A percentile compares a stretch with the other conserved stretches of the same genome.
phyloP scores from a whole-genome alignment of 1,140 invertebrate genomes.

The Bicyclus anynana region DNA sequence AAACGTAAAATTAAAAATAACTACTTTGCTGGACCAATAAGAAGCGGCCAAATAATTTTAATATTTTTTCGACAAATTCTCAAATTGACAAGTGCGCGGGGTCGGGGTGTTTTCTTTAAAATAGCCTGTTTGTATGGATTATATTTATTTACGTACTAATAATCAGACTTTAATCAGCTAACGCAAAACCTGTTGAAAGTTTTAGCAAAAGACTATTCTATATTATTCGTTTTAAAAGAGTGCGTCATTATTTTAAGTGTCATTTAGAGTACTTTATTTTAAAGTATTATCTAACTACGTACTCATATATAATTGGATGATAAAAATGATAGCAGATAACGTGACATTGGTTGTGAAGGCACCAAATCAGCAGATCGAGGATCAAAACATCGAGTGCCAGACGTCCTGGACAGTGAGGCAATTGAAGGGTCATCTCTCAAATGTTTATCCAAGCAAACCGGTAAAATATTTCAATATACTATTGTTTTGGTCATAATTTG shows the following conservation, averaged over 20 bases:
- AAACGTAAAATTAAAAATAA: slow-evolving; percentile 11
- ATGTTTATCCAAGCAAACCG: slow-evolving; percentile 93
- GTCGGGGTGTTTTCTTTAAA: slow-evolving; percentile 35
- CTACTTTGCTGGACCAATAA: slow-evolving; percentile 52
- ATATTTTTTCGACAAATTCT: slow-evolving; percentile 55
- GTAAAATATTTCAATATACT: slow-evolving; percentile 79
- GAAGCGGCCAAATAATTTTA: slow-evolving; percentile 56
- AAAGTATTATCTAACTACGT: slow-evolving; percentile 58
- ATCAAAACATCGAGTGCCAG: slow-evolving; percentile 89
- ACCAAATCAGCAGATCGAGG: slow-evolving; percentile 92
- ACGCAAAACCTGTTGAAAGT: neutral
- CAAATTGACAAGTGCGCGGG: slow-evolving; percentile 68
- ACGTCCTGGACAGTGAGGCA: slow-evolving; percentile 90
- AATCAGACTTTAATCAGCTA: slow-evolving; percentile 37
- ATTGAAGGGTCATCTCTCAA: slow-evolving; percentile 89
- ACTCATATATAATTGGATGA: slow-evolving; percentile 38
- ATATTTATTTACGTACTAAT: slow-evolving; percentile 73
- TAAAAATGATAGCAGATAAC: slow-evolving; percentile 73
- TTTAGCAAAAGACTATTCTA: neutral
- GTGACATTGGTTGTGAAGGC: slow-evolving; percentile 90
- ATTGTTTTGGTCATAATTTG: too few relatives aligned
- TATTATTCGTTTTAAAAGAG: slow-evolving; percentile 3
- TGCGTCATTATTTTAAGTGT: slow-evolving; percentile 2
- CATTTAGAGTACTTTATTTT: neutral
- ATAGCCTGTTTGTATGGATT: slow-evolving; percentile 22